These are phyloP conservation scores for Nannoperca australis DNA, from an alignment of 2,797 vertebrate species.

Conservation along the genomic window DNA sequence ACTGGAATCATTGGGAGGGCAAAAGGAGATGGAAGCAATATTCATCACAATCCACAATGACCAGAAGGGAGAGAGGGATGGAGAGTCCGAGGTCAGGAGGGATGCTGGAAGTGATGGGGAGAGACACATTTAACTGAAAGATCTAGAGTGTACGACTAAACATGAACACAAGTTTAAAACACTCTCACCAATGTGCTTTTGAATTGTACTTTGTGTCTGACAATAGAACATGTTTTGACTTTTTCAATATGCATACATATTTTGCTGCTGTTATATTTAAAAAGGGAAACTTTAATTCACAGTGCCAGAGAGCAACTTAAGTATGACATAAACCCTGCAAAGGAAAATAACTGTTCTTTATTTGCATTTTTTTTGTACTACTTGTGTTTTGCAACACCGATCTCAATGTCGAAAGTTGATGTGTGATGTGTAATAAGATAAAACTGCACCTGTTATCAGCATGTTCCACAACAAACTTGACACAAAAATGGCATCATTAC, in stretches of 20 bases:
- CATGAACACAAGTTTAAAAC: constrained; percentile 6
- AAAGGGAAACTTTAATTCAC: background rate
- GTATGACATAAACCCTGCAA: background rate
- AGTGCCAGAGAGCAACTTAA: background rate
- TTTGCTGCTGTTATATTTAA: background rate
- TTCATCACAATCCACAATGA: constrained; percentile 5
- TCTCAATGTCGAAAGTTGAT: background rate
- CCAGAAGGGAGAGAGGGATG: background rate
- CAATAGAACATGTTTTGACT: background rate
- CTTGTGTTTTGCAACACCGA: background rate
- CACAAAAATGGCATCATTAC: background rate
- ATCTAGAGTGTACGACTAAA: background rate
- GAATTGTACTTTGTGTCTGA: background rate
- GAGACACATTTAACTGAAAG: constrained; percentile 8
- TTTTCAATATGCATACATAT: background rate
- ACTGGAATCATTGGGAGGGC: constrained; percentile 33
- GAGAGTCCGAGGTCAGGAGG: constrained; percentile 5
- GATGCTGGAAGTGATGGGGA: background rate
- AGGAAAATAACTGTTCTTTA: background rate
- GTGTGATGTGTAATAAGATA: background rate
- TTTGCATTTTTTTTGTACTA: background rate
- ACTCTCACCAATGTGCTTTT: background rate
- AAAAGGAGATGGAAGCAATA: constrained; percentile 48
- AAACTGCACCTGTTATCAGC: no score
- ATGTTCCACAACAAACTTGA: background rate